Conservation (phyloP, 2,797 vertebrate species). For the Pipistrellus nathusii region DNA sequence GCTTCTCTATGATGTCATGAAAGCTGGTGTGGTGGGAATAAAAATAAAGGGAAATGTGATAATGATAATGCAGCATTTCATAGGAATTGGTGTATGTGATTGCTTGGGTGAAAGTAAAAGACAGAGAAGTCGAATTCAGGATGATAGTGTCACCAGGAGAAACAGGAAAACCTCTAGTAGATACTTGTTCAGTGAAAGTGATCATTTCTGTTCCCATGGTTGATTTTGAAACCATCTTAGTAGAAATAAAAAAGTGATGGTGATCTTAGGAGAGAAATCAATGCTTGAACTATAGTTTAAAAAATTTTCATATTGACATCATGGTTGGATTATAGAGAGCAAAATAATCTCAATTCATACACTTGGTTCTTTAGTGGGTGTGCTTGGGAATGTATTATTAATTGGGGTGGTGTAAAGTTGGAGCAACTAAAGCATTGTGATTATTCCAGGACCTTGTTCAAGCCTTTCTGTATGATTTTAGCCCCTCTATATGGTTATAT, state of each 20-base stretch:
- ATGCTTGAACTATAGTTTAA: not conserved
- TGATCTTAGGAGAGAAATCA: not conserved
- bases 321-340: not conserved
- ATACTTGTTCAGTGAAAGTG: not conserved
- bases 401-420: not conserved
- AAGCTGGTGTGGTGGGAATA: not conserved
- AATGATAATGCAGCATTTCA: not conserved
- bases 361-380: not conserved
- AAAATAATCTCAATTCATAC: not conserved
- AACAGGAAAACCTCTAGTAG: not conserved
- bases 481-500: not conserved
- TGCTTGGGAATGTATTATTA: not conserved
- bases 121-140: not conserved
- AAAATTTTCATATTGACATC: not conserved
- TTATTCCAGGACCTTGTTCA: not conserved
- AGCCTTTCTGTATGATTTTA: not conserved
- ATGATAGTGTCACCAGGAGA: not conserved
- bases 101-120: not conserved
- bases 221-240: not conserved
- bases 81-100: not conserved
- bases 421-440: not conserved
- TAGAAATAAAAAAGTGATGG: not conserved
- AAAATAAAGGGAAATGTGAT: not conserved
- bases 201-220: slow-evolving; percentile 2
- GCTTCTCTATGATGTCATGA: not conserved